Evolutionary conservation across 2,888 invertebrate species (phyloP).

Genomic region (Volucella inflata): DNA sequence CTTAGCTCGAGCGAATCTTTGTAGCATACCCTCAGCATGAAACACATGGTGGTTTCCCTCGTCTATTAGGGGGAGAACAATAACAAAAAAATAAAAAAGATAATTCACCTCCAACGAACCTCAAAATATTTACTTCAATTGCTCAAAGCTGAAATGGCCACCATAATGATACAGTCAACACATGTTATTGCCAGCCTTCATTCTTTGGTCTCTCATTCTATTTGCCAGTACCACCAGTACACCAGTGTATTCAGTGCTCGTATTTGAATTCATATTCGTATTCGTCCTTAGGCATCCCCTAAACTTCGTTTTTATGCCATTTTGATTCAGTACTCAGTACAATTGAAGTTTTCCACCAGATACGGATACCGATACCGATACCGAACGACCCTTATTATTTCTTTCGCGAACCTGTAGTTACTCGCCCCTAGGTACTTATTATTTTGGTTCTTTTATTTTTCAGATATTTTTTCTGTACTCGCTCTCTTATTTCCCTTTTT

Average conservation of each 20-base stretch:
- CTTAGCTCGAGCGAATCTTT: background rate
- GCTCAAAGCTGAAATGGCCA: slow-evolving; percentile 33
- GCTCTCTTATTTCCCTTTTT: slow-evolving; percentile 12
- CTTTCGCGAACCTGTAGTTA: slow-evolving; percentile 51
- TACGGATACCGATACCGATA: background rate
- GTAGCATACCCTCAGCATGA: background rate
- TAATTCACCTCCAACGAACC: slow-evolving; percentile 18
- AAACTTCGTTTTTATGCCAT: slow-evolving; percentile 51
- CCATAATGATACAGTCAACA: slow-evolving; percentile 64
- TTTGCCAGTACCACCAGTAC: slow-evolving; percentile 24
- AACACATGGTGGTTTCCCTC: background rate
- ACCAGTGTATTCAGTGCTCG: too few species aligned
- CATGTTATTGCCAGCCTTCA: slow-evolving; percentile 55
- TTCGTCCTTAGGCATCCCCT: slow-evolving; percentile 59
- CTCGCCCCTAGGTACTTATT: slow-evolving; percentile 60
- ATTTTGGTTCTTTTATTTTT: slow-evolving; percentile 25
- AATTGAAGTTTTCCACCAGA: slow-evolving; percentile 24
- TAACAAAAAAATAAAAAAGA: background rate
- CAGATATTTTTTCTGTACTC: slow-evolving; percentile 9
- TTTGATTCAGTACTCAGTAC: slow-evolving; percentile 40
- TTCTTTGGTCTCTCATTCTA: slow-evolving; percentile 45
- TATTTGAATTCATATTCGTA: background rate
- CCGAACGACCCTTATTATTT: slow-evolving; percentile 59
- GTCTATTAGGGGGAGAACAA: background rate
- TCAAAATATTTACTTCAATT: slow-evolving; percentile 41